Conservation (phyloP, 1,140 invertebrate genomes). For the Drosophila pseudoobscura region DNA sequence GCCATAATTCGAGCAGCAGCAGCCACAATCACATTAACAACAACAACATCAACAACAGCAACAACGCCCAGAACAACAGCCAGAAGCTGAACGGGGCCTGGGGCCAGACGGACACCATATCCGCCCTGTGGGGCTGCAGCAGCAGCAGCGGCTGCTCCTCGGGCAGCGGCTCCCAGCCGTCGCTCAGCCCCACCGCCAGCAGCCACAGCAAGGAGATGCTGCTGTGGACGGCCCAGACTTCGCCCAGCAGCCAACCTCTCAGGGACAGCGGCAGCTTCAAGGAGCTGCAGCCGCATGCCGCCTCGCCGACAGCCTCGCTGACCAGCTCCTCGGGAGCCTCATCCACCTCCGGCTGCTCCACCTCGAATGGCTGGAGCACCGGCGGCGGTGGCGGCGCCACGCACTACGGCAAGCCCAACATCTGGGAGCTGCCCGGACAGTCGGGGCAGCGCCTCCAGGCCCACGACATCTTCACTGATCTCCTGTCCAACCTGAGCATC, state of each 20-base stretch:
- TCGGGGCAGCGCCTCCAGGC: conserved; percentile 15
- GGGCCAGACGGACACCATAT: conserved; percentile 71
- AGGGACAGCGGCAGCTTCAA: conserved; percentile 50
- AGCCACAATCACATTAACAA: conserved; percentile 59
- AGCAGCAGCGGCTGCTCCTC: conserved; percentile 75
- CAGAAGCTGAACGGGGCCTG: conserved; percentile 38
- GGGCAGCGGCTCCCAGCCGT: conserved; percentile 76
- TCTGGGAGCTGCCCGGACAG: conserved; percentile 73
- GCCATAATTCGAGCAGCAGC: conserved; percentile 74
- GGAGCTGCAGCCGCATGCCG: conserved; percentile 57
- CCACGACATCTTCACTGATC: conserved; percentile 76
- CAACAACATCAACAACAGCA: conserved; percentile 55
- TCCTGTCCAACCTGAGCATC: conserved; percentile 71
- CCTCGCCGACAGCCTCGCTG: conserved; percentile 67
- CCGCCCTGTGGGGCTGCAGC: conserved; percentile 76
- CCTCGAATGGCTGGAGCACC: conserved; percentile 35
- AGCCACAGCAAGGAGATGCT: conserved; percentile 80
- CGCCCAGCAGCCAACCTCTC: conserved; percentile 55
- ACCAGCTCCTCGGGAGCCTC: conserved; percentile 43
- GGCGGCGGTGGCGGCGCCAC: conserved; percentile 28
- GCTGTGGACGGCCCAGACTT: conserved; percentile 68
- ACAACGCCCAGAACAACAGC: conserved; percentile 40
- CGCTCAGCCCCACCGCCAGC: conserved; percentile 75
- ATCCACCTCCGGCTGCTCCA: conserved; percentile 45
- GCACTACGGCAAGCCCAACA: conserved; percentile 71